A percentile compares a stretch with the other conserved stretches of the same genome.
Conservation (phyloP, 2,797 vertebrate species). For the Danio albolineatus region DNA sequence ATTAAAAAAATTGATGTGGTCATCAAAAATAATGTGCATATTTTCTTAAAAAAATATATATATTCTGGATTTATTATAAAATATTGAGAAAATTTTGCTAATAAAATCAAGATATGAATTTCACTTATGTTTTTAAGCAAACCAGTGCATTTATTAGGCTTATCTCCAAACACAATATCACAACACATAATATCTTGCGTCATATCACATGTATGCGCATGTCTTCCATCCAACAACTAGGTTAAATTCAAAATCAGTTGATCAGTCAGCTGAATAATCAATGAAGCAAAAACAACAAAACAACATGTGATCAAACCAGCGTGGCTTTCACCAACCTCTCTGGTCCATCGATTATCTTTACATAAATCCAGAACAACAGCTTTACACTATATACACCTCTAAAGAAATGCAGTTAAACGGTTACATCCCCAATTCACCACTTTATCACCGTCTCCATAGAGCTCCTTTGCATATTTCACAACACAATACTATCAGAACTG, state of each 20-base stretch:
- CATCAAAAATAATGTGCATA: too few species aligned
- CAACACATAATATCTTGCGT: too few species aligned
- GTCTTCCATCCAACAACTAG: too few species aligned
- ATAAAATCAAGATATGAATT: too few species aligned
- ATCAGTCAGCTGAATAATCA: background rate
- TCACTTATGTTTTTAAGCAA: too few species aligned
- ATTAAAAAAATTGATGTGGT: too few species aligned
- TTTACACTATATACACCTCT: background rate
- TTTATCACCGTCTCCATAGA: background rate
- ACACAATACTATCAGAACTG: slow-evolving; percentile 64
- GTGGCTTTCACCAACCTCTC: background rate
- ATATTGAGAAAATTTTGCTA: too few species aligned
- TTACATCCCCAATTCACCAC: slow-evolving; percentile 19
- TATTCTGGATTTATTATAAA: too few species aligned
- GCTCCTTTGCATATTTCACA: slow-evolving; percentile 31
- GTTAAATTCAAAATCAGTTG: background rate
- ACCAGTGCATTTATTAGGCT: too few species aligned
- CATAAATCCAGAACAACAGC: background rate
- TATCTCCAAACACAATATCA: too few species aligned
- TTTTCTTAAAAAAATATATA: too few species aligned
- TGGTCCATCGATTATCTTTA: slow-evolving; percentile 16
- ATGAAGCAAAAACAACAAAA: slow-evolving; percentile 72
- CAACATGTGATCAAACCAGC: slow-evolving; percentile 64
- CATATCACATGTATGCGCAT: too few species aligned
- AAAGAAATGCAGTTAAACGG: background rate